A percentile compares a stretch with the other conserved stretches of the same genome.
phyloP scores from a whole-genome alignment of 2,797 vertebrate species.

The Myripristis murdjan region DNA sequence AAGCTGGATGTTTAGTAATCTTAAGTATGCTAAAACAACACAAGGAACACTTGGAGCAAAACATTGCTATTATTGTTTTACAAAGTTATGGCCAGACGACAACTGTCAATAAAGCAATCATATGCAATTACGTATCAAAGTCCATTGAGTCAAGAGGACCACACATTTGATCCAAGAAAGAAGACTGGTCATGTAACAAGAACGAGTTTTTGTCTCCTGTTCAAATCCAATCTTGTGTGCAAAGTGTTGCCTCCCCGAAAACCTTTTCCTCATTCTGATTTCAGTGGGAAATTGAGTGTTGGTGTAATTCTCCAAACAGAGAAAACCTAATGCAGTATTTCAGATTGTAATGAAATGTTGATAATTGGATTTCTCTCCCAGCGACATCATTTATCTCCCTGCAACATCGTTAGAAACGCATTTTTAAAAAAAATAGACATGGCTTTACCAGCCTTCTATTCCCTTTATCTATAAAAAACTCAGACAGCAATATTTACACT shows the following conservation, averaged over 20 bases:
- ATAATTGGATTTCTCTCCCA: conserved; percentile 47
- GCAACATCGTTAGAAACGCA: conserved; percentile 81
- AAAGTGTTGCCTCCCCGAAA: conserved; percentile 61
- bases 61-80: conserved; percentile 70
- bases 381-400: conserved; percentile 66
- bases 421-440: conserved; percentile 87
- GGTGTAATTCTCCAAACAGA: conserved; percentile 45
- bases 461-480: conserved; percentile 86
- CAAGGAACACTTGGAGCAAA: conserved; percentile 82
- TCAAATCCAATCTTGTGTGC: conserved; percentile 71
- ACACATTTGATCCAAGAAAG: conserved; percentile 58
- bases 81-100: conserved; percentile 71
- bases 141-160: conserved; percentile 63
- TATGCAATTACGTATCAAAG: conserved; percentile 74
- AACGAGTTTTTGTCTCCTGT: conserved; percentile 57
- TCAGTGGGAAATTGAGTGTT: conserved; percentile 29
- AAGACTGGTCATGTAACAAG: conserved; percentile 56
- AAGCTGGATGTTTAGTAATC: conserved; percentile 60
- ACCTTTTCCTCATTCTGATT: conserved; percentile 17
- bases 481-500: conserved; percentile 83
- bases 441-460: conserved; percentile 79
- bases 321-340: conserved; percentile 30
- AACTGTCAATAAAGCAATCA: conserved; percentile 68
- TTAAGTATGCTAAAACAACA: conserved; percentile 82
- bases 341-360: conserved; percentile 40